Evolutionary conservation across 1,140 invertebrate species (phyloP).

Genomic region (Drosophila tani): DNA sequence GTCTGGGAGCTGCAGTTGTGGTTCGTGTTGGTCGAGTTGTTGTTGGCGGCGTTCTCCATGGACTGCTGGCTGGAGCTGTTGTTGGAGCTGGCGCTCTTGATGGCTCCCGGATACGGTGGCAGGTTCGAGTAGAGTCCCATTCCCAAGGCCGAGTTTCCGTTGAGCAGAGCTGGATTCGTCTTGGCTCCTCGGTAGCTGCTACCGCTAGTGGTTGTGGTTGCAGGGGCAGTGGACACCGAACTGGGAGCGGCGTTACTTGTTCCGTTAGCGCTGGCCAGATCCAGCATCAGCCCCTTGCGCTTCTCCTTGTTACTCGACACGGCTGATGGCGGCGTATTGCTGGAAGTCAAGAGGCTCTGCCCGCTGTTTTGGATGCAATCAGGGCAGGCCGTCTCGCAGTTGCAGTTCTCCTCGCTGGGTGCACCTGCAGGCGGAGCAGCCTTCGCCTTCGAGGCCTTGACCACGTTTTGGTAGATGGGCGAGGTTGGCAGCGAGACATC

Average conservation of each 20-base stretch:
- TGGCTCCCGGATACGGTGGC: constrained; percentile 72
- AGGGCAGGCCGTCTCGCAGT: constrained; percentile 61
- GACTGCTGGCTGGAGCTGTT: constrained; percentile 74
- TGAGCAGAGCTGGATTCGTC: constrained; percentile 55
- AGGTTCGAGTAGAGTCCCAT: constrained; percentile 72
- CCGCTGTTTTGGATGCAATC: constrained; percentile 63
- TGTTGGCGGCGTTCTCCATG: constrained; percentile 71
- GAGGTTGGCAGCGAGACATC: constrained; percentile 42
- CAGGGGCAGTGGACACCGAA: constrained; percentile 34
- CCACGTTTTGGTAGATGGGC: constrained; percentile 78
- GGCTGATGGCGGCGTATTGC: constrained; percentile 7
- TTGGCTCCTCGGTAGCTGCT: constrained; percentile 62
- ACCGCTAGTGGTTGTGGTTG: constrained; percentile 26
- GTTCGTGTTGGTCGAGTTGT: constrained; percentile 74
- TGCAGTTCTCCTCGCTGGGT: constrained; percentile 62
- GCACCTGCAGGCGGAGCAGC: neutral
- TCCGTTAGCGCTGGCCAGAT: constrained; percentile 85
- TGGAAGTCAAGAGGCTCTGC: neutral
- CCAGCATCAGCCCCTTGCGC: constrained; percentile 88
- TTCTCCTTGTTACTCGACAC: constrained; percentile 72
- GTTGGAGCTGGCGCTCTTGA: constrained; percentile 74
- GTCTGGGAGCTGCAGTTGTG: constrained; percentile 77
- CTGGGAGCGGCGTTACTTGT: constrained; percentile 30
- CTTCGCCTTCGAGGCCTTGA: constrained; percentile 28
- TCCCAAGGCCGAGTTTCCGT: constrained; percentile 60